Base-by-base conservation (phyloP, 2,113 vertebrate species). In the Hystrix brachyura region DNA sequence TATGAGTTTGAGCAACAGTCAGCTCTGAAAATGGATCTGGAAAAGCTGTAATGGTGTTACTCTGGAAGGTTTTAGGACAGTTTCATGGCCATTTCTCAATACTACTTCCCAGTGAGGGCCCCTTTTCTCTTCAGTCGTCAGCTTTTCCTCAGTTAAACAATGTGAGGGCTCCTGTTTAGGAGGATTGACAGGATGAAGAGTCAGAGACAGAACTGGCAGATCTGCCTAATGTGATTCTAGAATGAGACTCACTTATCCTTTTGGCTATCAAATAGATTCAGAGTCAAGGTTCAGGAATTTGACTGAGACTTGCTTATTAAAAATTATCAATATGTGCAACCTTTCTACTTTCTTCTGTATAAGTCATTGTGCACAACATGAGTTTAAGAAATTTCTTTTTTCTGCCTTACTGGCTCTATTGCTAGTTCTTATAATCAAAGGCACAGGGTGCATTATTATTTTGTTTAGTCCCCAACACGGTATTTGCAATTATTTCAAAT, bases 391-490 rank as follows among this genome's bases (percentile, higher is more conserved):
- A 53, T 82, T 59, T 82, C 21, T 15, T 57, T 57, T 57, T 55
- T 55, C 32, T 21, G 19, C 7, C 9, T 78, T 86, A 48, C 71
- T 89, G 59, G 15, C 9, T 78, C 6, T 64, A 60, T 83, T 90
- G 13, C 43, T 88, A 55, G 71, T 74, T 67, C 23, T 91, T 93
- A 7, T 21, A 92, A 23, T 85, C 32, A 94, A 79, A 96, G 27
- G 2, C 17, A 48, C 2, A 91, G 55, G 5, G 18, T 86, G 0
- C 17, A n/a, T 62, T 69, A 59, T 53, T 29, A 69, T 11, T 7
- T 43, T 57, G 9, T 53, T 87, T 64, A 86, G 34, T 65, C 57
- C 3, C 1, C 21, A 71, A 79, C 29, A 67, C 90, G 2, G 2
- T 60, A 32, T 79, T 79, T 34, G 59, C 55, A 65, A 79, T 94